These are phyloP conservation scores for Apoda limacodes DNA, from an alignment of 2,888 invertebrate species.

Conservation along the genomic window DNA sequence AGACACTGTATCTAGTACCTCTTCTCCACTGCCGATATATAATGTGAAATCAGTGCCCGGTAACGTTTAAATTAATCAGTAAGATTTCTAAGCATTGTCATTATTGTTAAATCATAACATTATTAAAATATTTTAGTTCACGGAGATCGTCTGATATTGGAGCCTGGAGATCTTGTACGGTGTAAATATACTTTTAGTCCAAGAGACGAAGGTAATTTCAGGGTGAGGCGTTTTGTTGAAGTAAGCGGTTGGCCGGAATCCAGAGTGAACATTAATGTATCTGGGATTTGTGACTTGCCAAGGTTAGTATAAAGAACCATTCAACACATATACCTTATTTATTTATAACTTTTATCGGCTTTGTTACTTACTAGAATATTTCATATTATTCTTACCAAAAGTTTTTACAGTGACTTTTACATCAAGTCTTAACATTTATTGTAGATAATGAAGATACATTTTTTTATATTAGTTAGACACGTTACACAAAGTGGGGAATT, in stretches of 20 bases:
- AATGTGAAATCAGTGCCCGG: conserved; percentile 33
- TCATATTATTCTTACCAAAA: not conserved
- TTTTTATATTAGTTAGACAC: no score
- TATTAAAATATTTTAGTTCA: conserved; percentile 26
- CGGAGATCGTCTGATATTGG: conserved; percentile 35
- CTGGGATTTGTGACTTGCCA: conserved; percentile 53
- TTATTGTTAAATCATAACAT: no score
- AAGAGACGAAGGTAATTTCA: conserved; percentile 46
- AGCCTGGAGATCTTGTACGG: conserved; percentile 51
- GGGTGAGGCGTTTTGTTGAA: conserved; percentile 49
- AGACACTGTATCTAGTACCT: conserved; percentile 24
- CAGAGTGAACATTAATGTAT: conserved; percentile 39
- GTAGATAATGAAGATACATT: no score
- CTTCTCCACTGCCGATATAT: conserved; percentile 37
- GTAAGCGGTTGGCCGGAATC: conserved; percentile 60
- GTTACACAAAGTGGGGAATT: no score
- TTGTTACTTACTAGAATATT: not conserved
- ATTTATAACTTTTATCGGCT: not conserved
- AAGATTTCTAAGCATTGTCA: no score
- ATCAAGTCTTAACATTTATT: not conserved
- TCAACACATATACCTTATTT: no score
- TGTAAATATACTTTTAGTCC: conserved; percentile 59
- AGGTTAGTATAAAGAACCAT: conserved; percentile 28
- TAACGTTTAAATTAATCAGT: conserved; percentile 16
- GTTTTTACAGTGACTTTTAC: not conserved